A percentile compares a stretch with the other conserved stretches of the same genome.
phyloP scores from a whole-genome alignment of 2,113 vertebrate species.

The Athene cunicularia region DNA sequence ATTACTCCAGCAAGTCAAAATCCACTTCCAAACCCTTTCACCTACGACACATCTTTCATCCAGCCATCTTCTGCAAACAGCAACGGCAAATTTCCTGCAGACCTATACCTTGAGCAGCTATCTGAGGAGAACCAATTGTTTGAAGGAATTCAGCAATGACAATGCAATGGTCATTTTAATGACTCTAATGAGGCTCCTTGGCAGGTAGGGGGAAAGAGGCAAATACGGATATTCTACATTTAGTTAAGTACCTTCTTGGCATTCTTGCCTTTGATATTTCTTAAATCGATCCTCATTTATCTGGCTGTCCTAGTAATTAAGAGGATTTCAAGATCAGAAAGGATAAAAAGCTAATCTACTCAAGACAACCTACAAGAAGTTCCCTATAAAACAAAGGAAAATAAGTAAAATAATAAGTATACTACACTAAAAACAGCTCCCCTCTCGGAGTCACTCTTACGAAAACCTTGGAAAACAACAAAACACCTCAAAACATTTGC shows the following conservation, averaged over 20 bases:
- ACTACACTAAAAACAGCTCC: background rate
- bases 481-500: background rate
- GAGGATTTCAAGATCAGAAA: slow-evolving; percentile 36
- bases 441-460: background rate
- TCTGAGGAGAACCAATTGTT: background rate
- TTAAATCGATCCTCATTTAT: background rate
- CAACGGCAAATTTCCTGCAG: background rate
- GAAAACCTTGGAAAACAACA: background rate
- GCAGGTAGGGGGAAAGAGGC: background rate
- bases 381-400: background rate
- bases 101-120: background rate
- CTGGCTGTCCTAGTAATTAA: background rate
- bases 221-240: background rate
- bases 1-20: background rate
- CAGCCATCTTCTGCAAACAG: background rate
- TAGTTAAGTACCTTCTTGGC: slow-evolving; percentile 20
- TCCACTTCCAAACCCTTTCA: background rate
- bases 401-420: background rate
- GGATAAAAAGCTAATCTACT: background rate
- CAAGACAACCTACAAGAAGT: background rate
- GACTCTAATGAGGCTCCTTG: background rate
- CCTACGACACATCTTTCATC: background rate
- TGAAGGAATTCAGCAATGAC: background rate
- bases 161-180: background rate
- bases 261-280: background rate